Conservation (phyloP, 2,113 vertebrate genomes). For the Passerina amoena region DNA sequence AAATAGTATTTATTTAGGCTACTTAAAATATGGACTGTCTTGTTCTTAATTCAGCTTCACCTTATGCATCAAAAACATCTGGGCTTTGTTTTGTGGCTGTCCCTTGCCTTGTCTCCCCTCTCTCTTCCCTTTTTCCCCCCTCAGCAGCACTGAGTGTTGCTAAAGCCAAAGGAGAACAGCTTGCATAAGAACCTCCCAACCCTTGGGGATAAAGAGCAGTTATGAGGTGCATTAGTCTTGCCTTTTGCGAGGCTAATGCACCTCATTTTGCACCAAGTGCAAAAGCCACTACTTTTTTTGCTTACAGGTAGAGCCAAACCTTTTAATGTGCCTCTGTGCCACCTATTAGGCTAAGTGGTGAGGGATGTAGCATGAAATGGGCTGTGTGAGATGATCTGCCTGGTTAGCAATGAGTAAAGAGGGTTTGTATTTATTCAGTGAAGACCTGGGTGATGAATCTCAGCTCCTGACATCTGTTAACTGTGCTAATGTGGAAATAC, state of each 20-base stretch:
- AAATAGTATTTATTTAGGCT: not conserved
- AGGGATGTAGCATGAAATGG: not conserved
- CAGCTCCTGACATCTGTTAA: not conserved
- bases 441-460: not conserved
- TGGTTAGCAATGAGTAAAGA: not conserved
- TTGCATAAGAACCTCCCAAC: not conserved
- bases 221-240: not conserved
- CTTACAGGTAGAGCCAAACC: not conserved
- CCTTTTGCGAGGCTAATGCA: not conserved
- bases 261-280: too few species aligned
- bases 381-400: not conserved
- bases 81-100: not conserved
- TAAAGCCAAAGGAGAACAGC: not conserved
- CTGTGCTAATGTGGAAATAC: slow-evolving; percentile 38
- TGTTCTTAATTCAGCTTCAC: not conserved
- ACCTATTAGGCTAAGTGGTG: not conserved
- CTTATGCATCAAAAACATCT: not conserved
- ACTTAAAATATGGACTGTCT: not conserved
- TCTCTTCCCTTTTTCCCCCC: not conserved
- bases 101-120: not conserved
- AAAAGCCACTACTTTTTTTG: not conserved
- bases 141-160: not conserved
- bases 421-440: slow-evolving; percentile 13
- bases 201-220: not conserved
- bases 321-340: not conserved